These are phyloP conservation scores for Hystrix cristata DNA, from an alignment of 2,113 vertebrate species.

Conservation along the genomic window DNA sequence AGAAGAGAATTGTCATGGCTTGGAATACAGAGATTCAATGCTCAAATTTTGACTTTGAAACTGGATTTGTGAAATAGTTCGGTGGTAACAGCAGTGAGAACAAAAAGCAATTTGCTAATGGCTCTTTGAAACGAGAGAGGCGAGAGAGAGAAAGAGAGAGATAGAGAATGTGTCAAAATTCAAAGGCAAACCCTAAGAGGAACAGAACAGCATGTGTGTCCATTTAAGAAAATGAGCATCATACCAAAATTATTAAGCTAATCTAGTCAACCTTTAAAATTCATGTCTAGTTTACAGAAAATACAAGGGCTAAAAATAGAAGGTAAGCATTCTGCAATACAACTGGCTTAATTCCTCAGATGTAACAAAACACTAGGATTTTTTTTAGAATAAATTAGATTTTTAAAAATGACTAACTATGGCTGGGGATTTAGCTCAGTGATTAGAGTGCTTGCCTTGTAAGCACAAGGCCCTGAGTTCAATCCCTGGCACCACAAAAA, in stretches of 20 bases:
- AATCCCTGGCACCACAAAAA: no score
- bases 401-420: background rate
- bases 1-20: background rate
- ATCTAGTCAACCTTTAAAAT: constrained; percentile 57
- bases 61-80: constrained; percentile 25
- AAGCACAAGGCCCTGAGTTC: no score
- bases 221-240: background rate
- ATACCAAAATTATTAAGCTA: constrained; percentile 35
- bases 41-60: constrained; percentile 10
- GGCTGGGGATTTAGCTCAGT: no score
- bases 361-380: background rate
- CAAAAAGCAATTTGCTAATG: background rate
- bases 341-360: background rate
- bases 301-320: background rate
- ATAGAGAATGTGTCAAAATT: constrained; percentile 30
- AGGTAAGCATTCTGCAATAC: constrained; percentile 1
- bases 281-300: background rate
- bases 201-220: background rate
- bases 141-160: background rate
- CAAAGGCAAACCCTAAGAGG: background rate
- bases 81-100: background rate
- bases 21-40: background rate
- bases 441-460: no score
- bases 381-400: constrained; percentile 56
- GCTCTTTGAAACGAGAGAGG: constrained; percentile 21